Base-by-base conservation (phyloP, 2,113 vertebrate species). In the Rhinopomastus cyanomelas region DNA sequence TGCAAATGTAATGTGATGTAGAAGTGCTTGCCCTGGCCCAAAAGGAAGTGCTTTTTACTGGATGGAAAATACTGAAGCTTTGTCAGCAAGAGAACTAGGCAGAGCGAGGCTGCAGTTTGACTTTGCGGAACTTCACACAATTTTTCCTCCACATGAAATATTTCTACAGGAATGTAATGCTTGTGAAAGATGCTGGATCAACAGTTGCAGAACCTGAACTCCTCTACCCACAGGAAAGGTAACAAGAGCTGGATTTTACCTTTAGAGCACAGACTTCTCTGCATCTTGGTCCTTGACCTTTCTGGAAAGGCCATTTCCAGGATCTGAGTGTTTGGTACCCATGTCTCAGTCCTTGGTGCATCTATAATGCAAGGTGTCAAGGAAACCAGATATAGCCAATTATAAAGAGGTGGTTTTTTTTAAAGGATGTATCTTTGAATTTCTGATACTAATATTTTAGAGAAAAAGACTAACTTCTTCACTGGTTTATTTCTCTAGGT, bases 151-250 rank as follows among this genome's bases (percentile, higher is more conserved):
- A 66, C 84, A 5, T 95, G 71, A 87, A 93, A 79, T 96, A 81
- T 95, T 95, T 95, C 81, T 66, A 30, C 94, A 96, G 95, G 92
- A 87, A 52, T 83, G 36, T 92, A 89, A 81, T 79, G 55, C 29
- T 30, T 75, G 62, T 88, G 92, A 84, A 94, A 90, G 93, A 81
- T 85, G 69, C 71, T 84, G 93, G 88, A 93, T 76, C 74, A 87
- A 8, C 93, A 66, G n/a, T 66, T 89, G 69, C 77, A 62, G 90
- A 86, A 82, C 87, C 30, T 80, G 94, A 94, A 27, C 80, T 88
- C 77, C 39, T 85, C 91, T 82, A 88, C 74, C 46, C 29, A 14
- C 69, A 69, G 64, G 76, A 93, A 93, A 94, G 94, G 93, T 95
- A 96, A 96, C 77, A 66, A 57, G 67, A 96, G 23, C 27, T 79